These are phyloP conservation scores for Tridacna gigas DNA, from an alignment of 2,888 invertebrate species.

Conservation along the genomic window DNA sequence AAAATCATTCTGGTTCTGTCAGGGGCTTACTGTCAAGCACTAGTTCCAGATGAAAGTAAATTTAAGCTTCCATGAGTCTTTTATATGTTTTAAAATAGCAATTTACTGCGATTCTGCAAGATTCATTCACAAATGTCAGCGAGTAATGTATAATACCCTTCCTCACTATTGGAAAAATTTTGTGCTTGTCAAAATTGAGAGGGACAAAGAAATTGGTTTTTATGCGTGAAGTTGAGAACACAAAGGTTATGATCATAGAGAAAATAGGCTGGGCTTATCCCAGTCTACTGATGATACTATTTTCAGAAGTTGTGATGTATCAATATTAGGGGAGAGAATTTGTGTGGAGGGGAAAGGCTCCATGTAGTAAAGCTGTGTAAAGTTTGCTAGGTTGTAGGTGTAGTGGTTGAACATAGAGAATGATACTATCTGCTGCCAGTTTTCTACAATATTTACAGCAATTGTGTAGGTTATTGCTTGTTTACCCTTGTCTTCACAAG, in stretches of 20 bases:
- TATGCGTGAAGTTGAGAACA: too few relatives aligned
- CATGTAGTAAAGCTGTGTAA: constrained; percentile 19
- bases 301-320: too few relatives aligned
- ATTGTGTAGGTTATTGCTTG: constrained; percentile 44
- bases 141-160: constrained; percentile 17
- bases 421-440: constrained; percentile 24
- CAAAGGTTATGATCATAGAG: too few relatives aligned
- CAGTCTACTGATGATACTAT: too few relatives aligned
- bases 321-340: neutral
- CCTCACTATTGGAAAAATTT: constrained; percentile 11
- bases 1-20: neutral
- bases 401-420: constrained; percentile 4
- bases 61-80: neutral
- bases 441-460: constrained; percentile 40
- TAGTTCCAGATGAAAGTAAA: too few relatives aligned
- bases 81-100: neutral
- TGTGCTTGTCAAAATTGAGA: constrained; percentile 6
- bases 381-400: constrained; percentile 13
- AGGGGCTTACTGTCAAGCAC: too few relatives aligned
- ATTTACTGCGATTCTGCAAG: neutral
- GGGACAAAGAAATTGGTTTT: neutral
- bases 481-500: neutral
- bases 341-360: constrained; percentile 16
- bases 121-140: constrained; percentile 24
- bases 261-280: too few relatives aligned